Base-by-base conservation (phyloP, 2,888 invertebrate species). In the Chrysopilus asiliformis region DNA sequence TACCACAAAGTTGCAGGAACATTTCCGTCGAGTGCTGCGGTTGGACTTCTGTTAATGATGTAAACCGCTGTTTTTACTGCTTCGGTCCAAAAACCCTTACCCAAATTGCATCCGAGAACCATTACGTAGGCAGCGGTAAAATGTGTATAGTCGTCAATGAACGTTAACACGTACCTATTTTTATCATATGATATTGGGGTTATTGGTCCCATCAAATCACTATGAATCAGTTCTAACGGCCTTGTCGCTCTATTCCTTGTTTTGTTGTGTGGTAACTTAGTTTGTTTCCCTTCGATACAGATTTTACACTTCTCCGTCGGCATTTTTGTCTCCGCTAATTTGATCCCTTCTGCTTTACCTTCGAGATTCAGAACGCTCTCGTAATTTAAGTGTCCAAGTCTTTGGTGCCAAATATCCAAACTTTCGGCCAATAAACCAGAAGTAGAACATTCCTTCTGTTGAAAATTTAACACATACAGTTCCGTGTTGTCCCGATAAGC, bases 61-160 rank as follows among this genome's bases (percentile, higher is more conserved):
- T 32, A n/a, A n/a, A n/a, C n/a, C n/a, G n/a, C n/a, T n/a, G 24
- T 17, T n/a, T 19, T 15, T 5, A 14, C 18, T 15, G 31, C 31
- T 17, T 31, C 31, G 7, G 31, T 16, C 31, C 31, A 31, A 6
- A 31, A 17, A 9, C 7, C 13, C n/a, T 31, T 31, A 8, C 18
- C 47, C 47, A 24, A 38, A 45, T 27, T 50, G 45, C n/a, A 46
- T 32, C 9, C 49, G 42, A 8, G 46, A 47, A 7, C n/a, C n/a
- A n/a, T n/a, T n/a, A 44, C 27, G 28, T 47, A 51, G 16, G 41
- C 41, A 10, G 36, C 40, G 16, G 43, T 41, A 26, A 45, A 47
- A 29, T 51, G 51, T 0, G 52, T 50, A 34, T 39, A 52, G 28
- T 53, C 53, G 28, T 54, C 53, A 9, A 53, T 47, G 20, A 46